These are phyloP conservation scores for Oscheius sp. DNA, from an alignment of 2,888 invertebrate species.

Conservation along the genomic window DNA sequence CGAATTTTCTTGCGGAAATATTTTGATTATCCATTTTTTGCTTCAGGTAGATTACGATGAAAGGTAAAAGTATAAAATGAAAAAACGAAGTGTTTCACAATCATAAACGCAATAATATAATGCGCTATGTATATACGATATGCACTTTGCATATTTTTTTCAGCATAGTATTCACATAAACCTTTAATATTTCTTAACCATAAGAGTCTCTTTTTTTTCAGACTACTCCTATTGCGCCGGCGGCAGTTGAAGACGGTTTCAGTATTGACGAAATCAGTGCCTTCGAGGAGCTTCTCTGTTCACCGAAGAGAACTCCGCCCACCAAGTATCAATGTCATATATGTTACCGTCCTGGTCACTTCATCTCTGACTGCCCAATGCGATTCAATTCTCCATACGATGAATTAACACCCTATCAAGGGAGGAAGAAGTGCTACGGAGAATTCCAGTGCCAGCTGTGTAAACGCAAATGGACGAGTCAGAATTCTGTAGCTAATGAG, in stretches of 20 bases:
- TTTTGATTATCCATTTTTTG: no score
- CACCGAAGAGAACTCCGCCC: slow-evolving; percentile 69
- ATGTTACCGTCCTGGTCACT: slow-evolving; percentile 67
- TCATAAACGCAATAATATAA: no score
- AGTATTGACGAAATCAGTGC: slow-evolving; percentile 64
- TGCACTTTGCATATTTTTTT: no score
- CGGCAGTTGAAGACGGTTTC: slow-evolving; percentile 65
- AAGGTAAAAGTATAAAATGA: no score
- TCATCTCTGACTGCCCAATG: slow-evolving; percentile 68
- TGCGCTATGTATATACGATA: no score
- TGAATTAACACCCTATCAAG: slow-evolving; percentile 69
- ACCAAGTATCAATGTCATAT: slow-evolving; percentile 69
- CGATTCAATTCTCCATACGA: slow-evolving; percentile 69
- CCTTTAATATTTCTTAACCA: no score
- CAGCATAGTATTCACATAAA: no score
- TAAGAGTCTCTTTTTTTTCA: no score
- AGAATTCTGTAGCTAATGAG: slow-evolving; percentile 62
- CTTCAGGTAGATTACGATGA: no score
- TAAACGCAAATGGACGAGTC: slow-evolving; percentile 41
- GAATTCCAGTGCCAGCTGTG: slow-evolving; percentile 63
- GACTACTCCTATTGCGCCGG: slow-evolving; percentile 5
- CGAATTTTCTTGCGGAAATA: no score
- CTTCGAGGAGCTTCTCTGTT: slow-evolving; percentile 67
- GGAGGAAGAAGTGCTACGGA: slow-evolving; percentile 70
- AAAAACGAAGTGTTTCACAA: no score